Conservation (phyloP, 1,140 invertebrate genomes). For the Drosophila quadrilineata region DNA sequence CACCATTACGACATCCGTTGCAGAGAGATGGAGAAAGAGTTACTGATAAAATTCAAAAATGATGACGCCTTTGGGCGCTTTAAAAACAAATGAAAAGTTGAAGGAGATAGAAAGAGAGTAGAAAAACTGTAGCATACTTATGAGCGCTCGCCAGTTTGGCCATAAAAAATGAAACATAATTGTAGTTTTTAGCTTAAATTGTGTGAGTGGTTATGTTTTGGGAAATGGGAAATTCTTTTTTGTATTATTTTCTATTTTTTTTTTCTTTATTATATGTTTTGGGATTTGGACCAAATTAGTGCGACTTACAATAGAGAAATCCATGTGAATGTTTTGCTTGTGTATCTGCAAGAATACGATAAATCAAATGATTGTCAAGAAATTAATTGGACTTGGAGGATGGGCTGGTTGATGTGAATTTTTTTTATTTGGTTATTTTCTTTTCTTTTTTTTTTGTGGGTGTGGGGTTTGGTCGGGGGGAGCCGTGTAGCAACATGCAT, state of each 20-base stretch:
- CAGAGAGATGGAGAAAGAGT: neutral
- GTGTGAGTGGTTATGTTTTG: slow-evolving; percentile 6
- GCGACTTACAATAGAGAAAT: slow-evolving; percentile 80
- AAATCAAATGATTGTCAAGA: slow-evolving; percentile 70
- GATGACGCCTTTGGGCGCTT: slow-evolving; percentile 27
- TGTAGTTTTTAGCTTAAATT: slow-evolving; percentile 9
- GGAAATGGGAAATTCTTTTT: slow-evolving; percentile 16
- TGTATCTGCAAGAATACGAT: slow-evolving; percentile 80
- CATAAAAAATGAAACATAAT: slow-evolving; percentile 30
- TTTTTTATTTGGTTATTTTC: neutral
- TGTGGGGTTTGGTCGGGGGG: neutral
- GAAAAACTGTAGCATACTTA: slow-evolving; percentile 69
- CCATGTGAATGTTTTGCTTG: slow-evolving; percentile 80
- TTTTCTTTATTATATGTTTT: slow-evolving; percentile 39
- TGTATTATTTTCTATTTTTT: slow-evolving; percentile 18
- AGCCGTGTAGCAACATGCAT: slow-evolving; percentile 34
- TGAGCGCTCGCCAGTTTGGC: slow-evolving; percentile 39
- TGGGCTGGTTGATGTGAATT: slow-evolving; percentile 11
- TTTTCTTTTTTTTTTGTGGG: neutral
- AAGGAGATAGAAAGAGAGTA: too few species aligned
- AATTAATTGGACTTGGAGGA: slow-evolving; percentile 64
- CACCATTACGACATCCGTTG: slow-evolving; percentile 40
- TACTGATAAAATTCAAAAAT: slow-evolving; percentile 50
- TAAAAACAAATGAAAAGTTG: neutral
- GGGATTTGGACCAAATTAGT: slow-evolving; percentile 56